Evolutionary conservation across 2,113 vertebrate species (phyloP).

Genomic region (Motacilla alba): DNA sequence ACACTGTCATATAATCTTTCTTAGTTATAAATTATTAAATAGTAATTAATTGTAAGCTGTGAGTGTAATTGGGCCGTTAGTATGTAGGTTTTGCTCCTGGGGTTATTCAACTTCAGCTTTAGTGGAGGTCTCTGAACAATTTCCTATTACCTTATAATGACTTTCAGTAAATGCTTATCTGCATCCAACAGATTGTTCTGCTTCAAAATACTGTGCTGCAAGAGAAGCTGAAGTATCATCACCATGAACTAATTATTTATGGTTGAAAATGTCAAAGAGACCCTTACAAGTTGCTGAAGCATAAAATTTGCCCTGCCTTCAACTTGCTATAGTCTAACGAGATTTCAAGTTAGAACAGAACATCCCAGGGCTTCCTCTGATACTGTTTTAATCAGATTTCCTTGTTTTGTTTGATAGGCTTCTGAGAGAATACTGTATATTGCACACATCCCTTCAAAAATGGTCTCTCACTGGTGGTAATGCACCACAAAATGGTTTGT

Average conservation of each 20-base stretch:
- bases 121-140: conserved; percentile 1
- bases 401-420: neutral
- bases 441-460: neutral
- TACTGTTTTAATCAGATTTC: conserved; percentile 1
- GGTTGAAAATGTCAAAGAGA: conserved; percentile 9
- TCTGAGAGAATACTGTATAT: neutral
- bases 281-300: conserved; percentile 34
- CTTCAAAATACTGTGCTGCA: neutral
- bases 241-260: conserved; percentile 33
- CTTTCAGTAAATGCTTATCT: conserved; percentile 52
- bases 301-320: conserved; percentile 31
- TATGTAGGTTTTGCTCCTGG: neutral
- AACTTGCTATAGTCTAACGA: neutral
- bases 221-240: neutral
- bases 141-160: conserved; percentile 32
- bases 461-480: neutral
- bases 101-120: neutral
- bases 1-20: neutral
- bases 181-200: conserved; percentile 40
- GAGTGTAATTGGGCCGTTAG: neutral
- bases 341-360: conserved; percentile 6
- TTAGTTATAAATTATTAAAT: conserved; percentile 23
- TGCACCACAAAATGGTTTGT: neutral
- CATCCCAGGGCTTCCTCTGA: neutral
- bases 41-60: neutral